Evolutionary conservation across 2,113 vertebrate genomes (phyloP).

Genomic region (Pachycephala philippinensis): DNA sequence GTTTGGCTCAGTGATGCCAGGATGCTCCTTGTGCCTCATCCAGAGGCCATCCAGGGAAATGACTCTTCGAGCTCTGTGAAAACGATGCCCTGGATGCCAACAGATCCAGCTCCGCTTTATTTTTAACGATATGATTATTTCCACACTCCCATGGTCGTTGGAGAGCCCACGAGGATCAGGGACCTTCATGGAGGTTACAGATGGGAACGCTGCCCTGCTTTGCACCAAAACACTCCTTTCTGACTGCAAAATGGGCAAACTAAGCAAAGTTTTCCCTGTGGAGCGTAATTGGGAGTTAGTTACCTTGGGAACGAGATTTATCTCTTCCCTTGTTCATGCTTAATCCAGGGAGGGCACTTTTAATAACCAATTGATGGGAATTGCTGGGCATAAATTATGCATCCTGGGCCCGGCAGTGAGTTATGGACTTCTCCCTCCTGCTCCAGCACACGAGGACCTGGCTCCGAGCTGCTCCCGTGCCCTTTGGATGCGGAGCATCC

Average conservation of each 20-base stretch:
- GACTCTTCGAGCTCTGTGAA: background rate
- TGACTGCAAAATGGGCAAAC: background rate
- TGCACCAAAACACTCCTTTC: background rate
- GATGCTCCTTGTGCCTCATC: background rate
- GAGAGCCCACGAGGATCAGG: background rate
- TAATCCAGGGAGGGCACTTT: conserved; percentile 73
- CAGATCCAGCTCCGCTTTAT: background rate
- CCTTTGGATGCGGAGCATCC: background rate
- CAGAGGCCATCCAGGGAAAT: background rate
- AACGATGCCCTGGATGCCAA: background rate
- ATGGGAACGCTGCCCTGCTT: background rate
- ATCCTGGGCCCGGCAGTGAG: conserved; percentile 59
- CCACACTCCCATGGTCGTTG: rapidly evolving
- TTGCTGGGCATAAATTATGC: conserved; percentile 77
- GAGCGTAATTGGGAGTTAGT: conserved; percentile 29
- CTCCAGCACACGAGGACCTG: background rate
- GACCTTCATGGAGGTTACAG: background rate
- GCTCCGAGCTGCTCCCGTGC: background rate
- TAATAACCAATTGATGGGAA: conserved; percentile 80
- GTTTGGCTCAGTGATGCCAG: background rate
- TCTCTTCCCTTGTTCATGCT: conserved; percentile 54
- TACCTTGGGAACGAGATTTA: conserved; percentile 76
- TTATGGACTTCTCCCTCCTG: conserved; percentile 57
- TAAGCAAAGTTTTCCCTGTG: background rate
- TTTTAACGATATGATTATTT: background rate